These are phyloP conservation scores for Esperia sulphurella DNA, from an alignment of 2,888 invertebrate species.

Conservation along the genomic window DNA sequence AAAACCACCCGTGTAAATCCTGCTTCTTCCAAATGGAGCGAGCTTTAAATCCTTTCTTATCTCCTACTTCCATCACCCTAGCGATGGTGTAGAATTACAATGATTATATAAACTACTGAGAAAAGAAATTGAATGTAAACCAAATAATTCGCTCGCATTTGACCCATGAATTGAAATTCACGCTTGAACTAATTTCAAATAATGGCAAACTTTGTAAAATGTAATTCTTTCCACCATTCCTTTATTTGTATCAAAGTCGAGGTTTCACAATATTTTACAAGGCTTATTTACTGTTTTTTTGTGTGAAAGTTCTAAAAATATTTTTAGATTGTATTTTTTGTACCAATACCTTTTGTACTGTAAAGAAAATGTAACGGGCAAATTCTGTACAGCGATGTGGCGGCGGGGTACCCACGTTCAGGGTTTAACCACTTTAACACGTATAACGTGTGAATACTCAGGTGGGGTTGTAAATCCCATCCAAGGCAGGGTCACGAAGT, in stretches of 20 bases:
- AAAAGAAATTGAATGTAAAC: conserved; percentile 44
- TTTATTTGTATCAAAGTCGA: no score
- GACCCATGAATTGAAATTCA: conserved; percentile 52
- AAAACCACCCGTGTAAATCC: conserved; percentile 40
- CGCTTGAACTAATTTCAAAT: conserved; percentile 59
- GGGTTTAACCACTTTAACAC: background rate
- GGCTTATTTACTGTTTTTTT: no score
- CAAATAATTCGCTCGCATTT: conserved; percentile 40
- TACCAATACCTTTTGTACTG: no score
- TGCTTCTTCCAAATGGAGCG: conserved; percentile 32
- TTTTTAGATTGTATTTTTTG: no score
- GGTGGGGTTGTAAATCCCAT: background rate
- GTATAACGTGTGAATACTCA: background rate
- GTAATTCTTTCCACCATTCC: conserved; percentile 23
- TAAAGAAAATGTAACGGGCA: conserved; percentile 2
- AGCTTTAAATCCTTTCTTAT: conserved; percentile 58
- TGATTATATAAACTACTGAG: conserved; percentile 40
- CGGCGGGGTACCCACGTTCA: background rate
- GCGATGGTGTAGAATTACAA: conserved; percentile 56
- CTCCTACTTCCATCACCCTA: conserved; percentile 55
- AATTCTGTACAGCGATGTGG: conserved; percentile 6
- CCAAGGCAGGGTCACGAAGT: background rate
- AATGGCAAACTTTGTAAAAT: conserved; percentile 23
- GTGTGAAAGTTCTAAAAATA: no score
- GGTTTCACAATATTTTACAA: no score